Conservation (phyloP, 2,113 vertebrate genomes). For the Nycticryphes semicollaris region DNA sequence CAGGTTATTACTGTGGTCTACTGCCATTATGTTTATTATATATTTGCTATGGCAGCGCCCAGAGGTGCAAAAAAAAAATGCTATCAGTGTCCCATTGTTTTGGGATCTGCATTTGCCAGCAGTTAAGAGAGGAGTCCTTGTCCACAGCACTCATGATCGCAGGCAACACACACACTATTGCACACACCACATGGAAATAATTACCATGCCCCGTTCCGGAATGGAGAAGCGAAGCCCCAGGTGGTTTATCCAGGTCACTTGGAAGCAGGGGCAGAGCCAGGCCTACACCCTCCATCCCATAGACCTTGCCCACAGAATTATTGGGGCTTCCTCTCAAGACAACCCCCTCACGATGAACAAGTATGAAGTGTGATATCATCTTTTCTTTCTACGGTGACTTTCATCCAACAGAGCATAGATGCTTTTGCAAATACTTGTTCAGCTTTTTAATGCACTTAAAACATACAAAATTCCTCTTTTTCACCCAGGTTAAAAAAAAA, state of each 20-base stretch:
- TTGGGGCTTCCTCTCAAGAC: background rate
- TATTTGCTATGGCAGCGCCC: background rate
- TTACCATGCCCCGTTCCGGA: fast-evolving
- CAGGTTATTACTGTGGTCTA: background rate
- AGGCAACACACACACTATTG: fast-evolving
- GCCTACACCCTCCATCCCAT: fast-evolving
- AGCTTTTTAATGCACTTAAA: background rate
- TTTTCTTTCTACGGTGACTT: background rate
- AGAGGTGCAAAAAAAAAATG: background rate
- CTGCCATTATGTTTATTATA: background rate
- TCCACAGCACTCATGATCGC: fast-evolving
- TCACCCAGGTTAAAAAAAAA: background rate
- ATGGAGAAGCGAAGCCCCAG: fast-evolving
- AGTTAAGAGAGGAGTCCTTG: background rate
- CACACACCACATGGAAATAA: background rate
- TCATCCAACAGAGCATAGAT: background rate
- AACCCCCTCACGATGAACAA: background rate
- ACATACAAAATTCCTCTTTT: background rate
- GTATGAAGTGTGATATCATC: background rate
- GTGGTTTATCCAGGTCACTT: fast-evolving
- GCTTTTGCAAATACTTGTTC: background rate
- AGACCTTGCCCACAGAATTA: background rate
- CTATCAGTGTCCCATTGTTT: background rate
- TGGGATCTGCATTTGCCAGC: background rate
- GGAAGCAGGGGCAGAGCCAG: background rate